Conservation (phyloP, 1,140 invertebrate species). For the Globodera ellingtonae region DNA sequence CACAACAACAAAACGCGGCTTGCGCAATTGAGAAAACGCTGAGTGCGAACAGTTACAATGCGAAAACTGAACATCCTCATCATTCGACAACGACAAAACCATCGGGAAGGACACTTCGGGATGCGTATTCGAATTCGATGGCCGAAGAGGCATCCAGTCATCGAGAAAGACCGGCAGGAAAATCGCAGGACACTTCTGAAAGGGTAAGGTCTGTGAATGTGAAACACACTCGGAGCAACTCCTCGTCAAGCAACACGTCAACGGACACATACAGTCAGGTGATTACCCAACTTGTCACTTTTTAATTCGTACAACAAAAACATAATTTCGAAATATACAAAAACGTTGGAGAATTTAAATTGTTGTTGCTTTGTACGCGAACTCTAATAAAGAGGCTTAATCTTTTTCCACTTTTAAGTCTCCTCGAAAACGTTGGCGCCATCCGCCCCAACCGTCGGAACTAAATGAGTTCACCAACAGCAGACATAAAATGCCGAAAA, state of each 20-base stretch:
- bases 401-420: neutral
- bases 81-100: too few relatives aligned
- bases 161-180: neutral
- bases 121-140: neutral
- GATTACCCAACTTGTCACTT: neutral
- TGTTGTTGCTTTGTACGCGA: neutral
- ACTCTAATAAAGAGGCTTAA: too few relatives aligned
- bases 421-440: slow-evolving; percentile 12
- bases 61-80: neutral
- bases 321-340: neutral
- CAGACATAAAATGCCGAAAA: neutral
- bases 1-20: neutral
- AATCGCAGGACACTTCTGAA: neutral
- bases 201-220: neutral
- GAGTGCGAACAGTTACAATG: neutral
- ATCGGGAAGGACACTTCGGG: neutral
- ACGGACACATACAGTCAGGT: slow-evolving; percentile 9
- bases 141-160: neutral
- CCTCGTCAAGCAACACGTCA: neutral
- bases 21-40: neutral
- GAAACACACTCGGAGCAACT: neutral
- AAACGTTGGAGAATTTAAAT: neutral
- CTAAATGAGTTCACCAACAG: neutral
- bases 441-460: slow-evolving; percentile 3
- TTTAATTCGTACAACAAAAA: too few relatives aligned